phyloP scores from a whole-genome alignment of 2,113 vertebrate genomes.

The Cebidichthys violaceus region DNA sequence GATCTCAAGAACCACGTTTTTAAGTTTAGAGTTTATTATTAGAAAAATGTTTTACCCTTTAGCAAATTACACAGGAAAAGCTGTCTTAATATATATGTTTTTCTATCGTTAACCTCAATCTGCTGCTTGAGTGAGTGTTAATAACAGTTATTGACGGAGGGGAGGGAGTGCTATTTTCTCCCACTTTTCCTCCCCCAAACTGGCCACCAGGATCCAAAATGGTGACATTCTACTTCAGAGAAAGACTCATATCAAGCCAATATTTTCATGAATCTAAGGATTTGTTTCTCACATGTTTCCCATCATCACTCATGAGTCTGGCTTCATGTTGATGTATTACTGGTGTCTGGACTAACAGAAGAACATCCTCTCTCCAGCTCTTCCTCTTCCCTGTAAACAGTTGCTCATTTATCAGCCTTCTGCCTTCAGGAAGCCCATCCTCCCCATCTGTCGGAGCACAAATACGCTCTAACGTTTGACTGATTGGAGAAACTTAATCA shows the following conservation, averaged over 20 bases:
- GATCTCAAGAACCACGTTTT: not conserved
- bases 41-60: not conserved
- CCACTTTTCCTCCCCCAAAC: not conserved
- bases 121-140: not conserved
- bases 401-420: not conserved
- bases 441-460: conserved; percentile 6
- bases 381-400: conserved; percentile 23
- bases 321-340: conserved; percentile 1
- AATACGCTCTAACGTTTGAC: not conserved
- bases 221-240: not conserved
- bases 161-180: not conserved
- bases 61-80: not conserved
- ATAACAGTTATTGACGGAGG: not conserved
- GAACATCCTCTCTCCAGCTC: conserved; percentile 4
- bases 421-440: conserved; percentile 8
- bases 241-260: not conserved
- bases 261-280: not conserved
- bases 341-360: not conserved
- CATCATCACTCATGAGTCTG: not conserved
- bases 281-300: not conserved
- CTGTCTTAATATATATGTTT: not conserved
- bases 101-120: not conserved
- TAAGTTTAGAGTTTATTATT: not conserved
- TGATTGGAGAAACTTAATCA: not conserved
- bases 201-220: not conserved